Conservation (phyloP, 2,888 invertebrate species). For the Marasmarcha lunaedactyla region DNA sequence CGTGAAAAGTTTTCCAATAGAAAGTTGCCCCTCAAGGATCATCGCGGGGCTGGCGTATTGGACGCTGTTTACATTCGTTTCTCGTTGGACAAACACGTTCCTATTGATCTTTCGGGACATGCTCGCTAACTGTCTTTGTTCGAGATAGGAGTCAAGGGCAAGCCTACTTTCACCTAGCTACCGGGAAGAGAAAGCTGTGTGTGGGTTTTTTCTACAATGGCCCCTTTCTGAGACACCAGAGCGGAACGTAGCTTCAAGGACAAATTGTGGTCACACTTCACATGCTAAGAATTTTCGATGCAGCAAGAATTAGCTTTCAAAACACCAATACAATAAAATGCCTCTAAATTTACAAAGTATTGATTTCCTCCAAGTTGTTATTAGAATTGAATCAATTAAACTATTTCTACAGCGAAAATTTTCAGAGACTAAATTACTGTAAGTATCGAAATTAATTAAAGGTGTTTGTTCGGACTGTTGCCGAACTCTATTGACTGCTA, state of each 20-base stretch:
- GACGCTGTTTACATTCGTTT: not conserved
- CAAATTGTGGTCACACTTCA: conserved; percentile 4
- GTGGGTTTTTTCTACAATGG: conserved; percentile 23
- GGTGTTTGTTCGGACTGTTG: no score
- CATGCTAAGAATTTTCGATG: no score
- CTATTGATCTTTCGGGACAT: not conserved
- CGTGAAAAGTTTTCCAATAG: not conserved
- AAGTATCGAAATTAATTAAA: no score
- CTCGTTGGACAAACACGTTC: not conserved
- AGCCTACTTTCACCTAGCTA: conserved; percentile 47
- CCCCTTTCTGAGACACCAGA: conserved; percentile 25
- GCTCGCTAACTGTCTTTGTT: conserved; percentile 19
- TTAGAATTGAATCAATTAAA: no score
- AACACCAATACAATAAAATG: no score
- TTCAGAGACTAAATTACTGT: no score
- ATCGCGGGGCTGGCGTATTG: not conserved
- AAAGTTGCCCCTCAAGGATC: not conserved
- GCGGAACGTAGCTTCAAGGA: conserved; percentile 18
- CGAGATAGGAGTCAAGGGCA: conserved; percentile 45
- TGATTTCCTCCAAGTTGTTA: no score
- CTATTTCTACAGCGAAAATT: no score
- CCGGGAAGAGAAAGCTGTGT: conserved; percentile 47
- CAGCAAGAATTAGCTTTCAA: no score
- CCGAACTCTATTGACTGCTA: no score
- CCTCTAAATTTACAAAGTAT: no score